Percentiles rank a stretch among this genome's conserved stretches.
phyloP scores from a whole-genome alignment of 2,113 vertebrate species.

The Chaenogobius annularis region DNA sequence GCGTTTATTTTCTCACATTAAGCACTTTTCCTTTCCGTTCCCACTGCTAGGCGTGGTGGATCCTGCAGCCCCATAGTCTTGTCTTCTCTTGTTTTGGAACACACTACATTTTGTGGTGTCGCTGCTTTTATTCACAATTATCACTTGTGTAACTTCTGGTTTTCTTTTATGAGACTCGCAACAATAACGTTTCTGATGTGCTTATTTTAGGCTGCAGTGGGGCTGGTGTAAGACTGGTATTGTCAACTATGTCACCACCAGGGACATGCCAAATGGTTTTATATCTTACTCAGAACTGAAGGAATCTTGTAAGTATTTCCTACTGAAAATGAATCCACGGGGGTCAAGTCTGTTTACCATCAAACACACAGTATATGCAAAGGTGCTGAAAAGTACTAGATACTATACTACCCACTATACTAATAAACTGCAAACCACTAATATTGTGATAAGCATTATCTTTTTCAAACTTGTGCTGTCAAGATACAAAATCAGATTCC shows the following conservation, averaged over 20 bases:
- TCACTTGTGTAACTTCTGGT: constrained; percentile 70
- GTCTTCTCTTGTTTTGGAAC: constrained; percentile 64
- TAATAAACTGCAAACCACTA: too few species aligned
- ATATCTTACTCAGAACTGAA: constrained; percentile 34
- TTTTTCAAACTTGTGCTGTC: too few species aligned
- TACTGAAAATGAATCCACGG: not conserved
- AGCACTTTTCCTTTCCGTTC: constrained; percentile 73
- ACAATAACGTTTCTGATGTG: constrained; percentile 58
- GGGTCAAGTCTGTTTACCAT: too few species aligned
- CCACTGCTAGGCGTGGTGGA: constrained; percentile 66
- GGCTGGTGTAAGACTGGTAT: constrained; percentile 33
- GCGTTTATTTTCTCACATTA: constrained; percentile 73
- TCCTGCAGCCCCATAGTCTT: constrained; percentile 60
- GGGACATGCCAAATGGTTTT: constrained; percentile 29
- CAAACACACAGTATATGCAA: too few species aligned
- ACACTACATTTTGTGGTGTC: constrained; percentile 63
- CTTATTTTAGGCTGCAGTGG: constrained; percentile 42
- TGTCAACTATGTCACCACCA: constrained; percentile 24
- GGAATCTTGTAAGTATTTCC: not conserved
- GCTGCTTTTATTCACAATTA: constrained; percentile 69
- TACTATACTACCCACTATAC: too few species aligned
- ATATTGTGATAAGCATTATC: too few species aligned
- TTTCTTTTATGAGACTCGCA: constrained; percentile 63
- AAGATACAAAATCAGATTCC: too few species aligned
- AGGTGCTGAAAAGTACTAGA: too few species aligned